Base-by-base conservation (phyloP, 2,888 invertebrate genomes). In the Hemistola chrysoprasaria region DNA sequence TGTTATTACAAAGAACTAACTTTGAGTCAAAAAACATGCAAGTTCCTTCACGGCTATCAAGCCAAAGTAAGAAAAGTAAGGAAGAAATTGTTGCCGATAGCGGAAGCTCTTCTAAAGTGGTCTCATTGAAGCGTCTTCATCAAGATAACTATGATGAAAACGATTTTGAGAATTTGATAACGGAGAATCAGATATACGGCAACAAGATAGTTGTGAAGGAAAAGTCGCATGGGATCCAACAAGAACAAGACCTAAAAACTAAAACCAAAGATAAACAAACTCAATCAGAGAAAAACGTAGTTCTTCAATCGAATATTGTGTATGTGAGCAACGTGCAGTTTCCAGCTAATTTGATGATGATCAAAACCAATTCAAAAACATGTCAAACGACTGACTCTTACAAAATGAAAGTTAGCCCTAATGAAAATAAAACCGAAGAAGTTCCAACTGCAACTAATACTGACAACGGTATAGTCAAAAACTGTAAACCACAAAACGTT, bases 161-260 rank as follows among this genome's bases (percentile, higher is more conserved):
- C 43, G 90, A 90, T 62, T 90, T 90, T 59, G 90, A 90, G 58
- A 90, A 90, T 67, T 73, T 90, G 54, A 90, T 90, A 27, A 89
- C 90, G 11, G 89, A 90, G 65, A 90, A 90, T 69, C 89, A 90
- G 73, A 90, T 90, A 47, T 90, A 89, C 59, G 89, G 89, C 52
- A 88, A 90, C 54, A 90, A 90, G 72, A 90, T 90, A 74, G 88
- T 90, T 73, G 87, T 90, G 73, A 90, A 90, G 81, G 88, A 90
- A 79, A 90, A 90, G 59, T 78, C 78, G 38, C 84, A 83, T 64
- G 76, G 78, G 16, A 81, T 73, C 6, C 66, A 64, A 37, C 85
- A 86, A 59, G 84, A 87, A 47, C 80, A 83, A 62, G 80, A 85
- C 39, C 56, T 81, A 26, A 81, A 78, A 50, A 70, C 65, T 26